Evolutionary conservation across 2,113 vertebrate genomes (phyloP).

Genomic region (Erythrolamprus reginae): DNA sequence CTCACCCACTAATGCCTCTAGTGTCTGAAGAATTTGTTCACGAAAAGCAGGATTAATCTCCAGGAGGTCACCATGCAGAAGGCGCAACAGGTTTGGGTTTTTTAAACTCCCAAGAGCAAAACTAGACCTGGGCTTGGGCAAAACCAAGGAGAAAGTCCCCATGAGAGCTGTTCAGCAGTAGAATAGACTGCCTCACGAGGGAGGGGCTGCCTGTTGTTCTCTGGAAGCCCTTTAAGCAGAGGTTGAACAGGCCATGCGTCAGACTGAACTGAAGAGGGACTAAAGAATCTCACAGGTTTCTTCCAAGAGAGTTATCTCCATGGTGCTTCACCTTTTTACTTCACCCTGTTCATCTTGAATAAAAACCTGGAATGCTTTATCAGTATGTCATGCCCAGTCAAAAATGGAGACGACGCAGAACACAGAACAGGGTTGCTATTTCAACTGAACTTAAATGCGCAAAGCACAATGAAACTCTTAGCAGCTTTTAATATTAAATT

Average conservation of each 20-base stretch:
- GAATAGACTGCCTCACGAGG: neutral
- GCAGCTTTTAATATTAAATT: neutral
- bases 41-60: neutral
- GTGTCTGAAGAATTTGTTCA: neutral
- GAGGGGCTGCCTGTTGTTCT: neutral
- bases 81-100: neutral
- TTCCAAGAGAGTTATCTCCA: neutral
- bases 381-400: neutral
- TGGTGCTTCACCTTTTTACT: neutral
- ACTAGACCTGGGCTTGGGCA: neutral
- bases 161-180: neutral
- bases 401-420: neutral
- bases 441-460: neutral
- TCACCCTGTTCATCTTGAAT: neutral
- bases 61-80: neutral
- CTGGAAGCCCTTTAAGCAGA: neutral
- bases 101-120: neutral
- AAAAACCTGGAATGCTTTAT: neutral
- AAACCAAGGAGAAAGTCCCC: neutral
- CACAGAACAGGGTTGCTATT: neutral
- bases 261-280: neutral
- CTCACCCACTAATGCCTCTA: neutral
- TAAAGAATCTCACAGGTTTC: neutral
- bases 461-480: neutral
- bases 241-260: neutral